Evolutionary conservation across 2,797 vertebrate species (phyloP).

Genomic region (Acropternis orthonyx): DNA sequence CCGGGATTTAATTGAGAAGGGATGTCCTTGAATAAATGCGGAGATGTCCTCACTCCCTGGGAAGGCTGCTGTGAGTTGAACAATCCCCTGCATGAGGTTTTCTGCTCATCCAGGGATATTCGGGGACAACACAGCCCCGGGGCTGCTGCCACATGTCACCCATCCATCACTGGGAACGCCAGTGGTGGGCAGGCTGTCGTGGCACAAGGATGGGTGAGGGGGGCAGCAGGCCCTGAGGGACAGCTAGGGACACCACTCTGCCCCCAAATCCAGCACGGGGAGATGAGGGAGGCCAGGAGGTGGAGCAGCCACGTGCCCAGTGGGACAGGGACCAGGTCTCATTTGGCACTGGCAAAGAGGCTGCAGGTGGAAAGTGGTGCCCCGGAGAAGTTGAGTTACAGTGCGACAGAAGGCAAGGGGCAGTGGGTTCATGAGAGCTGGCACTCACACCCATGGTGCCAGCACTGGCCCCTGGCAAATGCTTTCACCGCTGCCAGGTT

Average conservation of each 20-base stretch:
- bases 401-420: background rate
- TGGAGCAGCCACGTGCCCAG: accelerated
- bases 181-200: accelerated
- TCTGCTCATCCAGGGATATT: background rate
- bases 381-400: accelerated
- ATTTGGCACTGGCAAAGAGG: background rate
- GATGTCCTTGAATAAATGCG: conserved; percentile 39
- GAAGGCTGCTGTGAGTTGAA: background rate
- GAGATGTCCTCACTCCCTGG: conserved; percentile 10
- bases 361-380: background rate
- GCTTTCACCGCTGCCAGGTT: background rate
- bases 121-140: background rate
- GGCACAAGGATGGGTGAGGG: accelerated
- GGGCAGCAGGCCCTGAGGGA: accelerated
- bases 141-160: background rate
- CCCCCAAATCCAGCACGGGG: accelerated
- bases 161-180: background rate
- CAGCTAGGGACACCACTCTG: background rate
- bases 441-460: background rate
- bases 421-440: background rate
- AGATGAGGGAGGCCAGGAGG: accelerated
- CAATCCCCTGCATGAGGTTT: background rate
- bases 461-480: background rate
- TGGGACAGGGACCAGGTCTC: accelerated
- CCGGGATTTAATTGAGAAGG: conserved; percentile 43